Evolutionary conservation across 2,888 invertebrate species (phyloP).

Genomic region (Eledona agricola): DNA sequence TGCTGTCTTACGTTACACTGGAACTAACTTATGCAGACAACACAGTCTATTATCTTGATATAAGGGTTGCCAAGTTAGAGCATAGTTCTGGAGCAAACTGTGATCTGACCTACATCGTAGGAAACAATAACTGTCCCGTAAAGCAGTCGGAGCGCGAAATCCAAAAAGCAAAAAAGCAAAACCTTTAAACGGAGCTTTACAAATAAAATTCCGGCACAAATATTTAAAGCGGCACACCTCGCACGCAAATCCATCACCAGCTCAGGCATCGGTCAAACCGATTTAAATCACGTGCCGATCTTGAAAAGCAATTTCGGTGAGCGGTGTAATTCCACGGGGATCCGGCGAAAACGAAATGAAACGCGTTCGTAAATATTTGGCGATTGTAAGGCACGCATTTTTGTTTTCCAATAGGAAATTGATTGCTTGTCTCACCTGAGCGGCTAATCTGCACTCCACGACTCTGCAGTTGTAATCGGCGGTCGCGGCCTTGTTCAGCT

Average conservation of each 20-base stretch:
- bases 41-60: constrained; percentile 14
- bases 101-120: constrained; percentile 15
- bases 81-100: constrained; percentile 15
- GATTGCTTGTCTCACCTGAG: constrained; percentile 69
- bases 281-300: constrained; percentile 28
- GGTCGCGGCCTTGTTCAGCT: constrained; percentile 94
- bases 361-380: constrained; percentile 21
- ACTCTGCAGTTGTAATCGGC: constrained; percentile 92
- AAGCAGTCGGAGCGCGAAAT: too few relatives aligned
- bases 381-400: not conserved
- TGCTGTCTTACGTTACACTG: constrained; percentile 13
- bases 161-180: too few relatives aligned
- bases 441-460: constrained; percentile 92
- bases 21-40: constrained; percentile 17
- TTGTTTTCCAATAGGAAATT: not conserved
- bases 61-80: constrained; percentile 4
- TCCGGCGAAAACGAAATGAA: constrained; percentile 15
- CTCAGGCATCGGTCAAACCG: constrained; percentile 21
- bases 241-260: constrained; percentile 8
- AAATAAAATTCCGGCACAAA: too few relatives aligned
- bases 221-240: too few relatives aligned
- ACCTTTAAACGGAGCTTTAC: too few relatives aligned
- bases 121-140: too few relatives aligned
- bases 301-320: constrained; percentile 23
- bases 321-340: constrained; percentile 11